Conservation (phyloP, 2,797 vertebrate genomes). For the Anguilla marmorata region DNA sequence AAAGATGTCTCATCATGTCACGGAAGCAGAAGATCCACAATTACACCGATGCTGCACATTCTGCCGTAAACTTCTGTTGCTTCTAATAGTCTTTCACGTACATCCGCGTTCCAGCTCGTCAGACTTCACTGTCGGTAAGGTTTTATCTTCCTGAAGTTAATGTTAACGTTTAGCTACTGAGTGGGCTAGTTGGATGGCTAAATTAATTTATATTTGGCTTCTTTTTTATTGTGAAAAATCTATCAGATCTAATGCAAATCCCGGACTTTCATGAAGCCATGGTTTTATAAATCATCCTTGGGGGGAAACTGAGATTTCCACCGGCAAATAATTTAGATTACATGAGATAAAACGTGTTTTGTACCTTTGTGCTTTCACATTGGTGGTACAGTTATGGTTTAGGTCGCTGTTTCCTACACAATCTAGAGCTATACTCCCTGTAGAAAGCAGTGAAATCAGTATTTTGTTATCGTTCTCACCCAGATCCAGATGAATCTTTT, state of each 20-base stretch:
- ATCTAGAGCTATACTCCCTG: not conserved
- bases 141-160: not conserved
- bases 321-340: not conserved
- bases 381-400: not conserved
- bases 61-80: constrained; percentile 42
- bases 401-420: not conserved
- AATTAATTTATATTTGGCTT: no score
- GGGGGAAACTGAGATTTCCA: not conserved
- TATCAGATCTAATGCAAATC: not conserved
- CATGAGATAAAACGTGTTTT: not conserved
- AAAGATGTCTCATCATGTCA: constrained; percentile 57
- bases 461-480: not conserved
- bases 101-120: constrained; percentile 47
- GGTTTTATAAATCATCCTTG: not conserved
- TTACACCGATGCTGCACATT: constrained; percentile 43
- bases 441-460: not conserved
- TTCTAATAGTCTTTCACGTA: constrained; percentile 46
- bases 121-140: constrained; percentile 50
- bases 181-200: no score
- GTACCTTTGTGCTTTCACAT: not conserved
- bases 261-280: not conserved
- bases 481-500: not conserved
- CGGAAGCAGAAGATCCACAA: constrained; percentile 47
- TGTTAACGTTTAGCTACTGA: not conserved
- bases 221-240: not conserved